A percentile compares a stretch with the other conserved stretches of the same genome.
phyloP scores from a whole-genome alignment of 2,888 invertebrate species.

The Rosalia funebris region DNA sequence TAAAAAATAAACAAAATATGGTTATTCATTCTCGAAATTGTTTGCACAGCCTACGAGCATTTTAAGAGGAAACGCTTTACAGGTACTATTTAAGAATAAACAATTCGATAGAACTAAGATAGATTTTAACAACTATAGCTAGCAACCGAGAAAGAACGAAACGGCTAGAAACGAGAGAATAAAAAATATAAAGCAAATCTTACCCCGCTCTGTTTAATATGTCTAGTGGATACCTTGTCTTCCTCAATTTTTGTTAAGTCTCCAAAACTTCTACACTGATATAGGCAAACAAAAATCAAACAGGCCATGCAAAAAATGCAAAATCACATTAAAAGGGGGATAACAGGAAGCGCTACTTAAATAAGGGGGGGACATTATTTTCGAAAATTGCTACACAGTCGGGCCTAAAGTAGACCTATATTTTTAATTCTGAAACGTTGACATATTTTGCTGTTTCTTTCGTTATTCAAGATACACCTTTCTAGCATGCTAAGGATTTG shows the following conservation, averaged over 20 bases:
- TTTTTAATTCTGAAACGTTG: no score
- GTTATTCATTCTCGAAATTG: no score
- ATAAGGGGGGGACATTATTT: constrained; percentile 27
- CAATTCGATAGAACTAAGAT: no score
- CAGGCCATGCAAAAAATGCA: constrained; percentile 47
- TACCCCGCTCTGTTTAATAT: constrained; percentile 53
- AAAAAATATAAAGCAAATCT: constrained; percentile 37
- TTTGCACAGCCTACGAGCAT: no score
- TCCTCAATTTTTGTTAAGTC: constrained; percentile 69
- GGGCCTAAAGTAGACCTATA: background rate
- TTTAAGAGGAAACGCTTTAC: no score
- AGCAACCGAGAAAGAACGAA: no score
- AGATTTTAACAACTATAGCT: no score
- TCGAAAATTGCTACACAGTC: constrained; percentile 3
- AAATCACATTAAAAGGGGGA: constrained; percentile 36
- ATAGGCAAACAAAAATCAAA: constrained; percentile 40
- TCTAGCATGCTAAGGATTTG: background rate
- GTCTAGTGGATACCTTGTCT: constrained; percentile 54
- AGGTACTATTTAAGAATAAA: no score
- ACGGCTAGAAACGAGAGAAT: no score
- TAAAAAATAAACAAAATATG: no score
- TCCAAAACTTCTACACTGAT: constrained; percentile 71
- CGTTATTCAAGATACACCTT: no score
- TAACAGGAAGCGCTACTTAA: constrained; percentile 15
- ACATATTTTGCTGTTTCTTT: no score